Base-by-base conservation (phyloP, 2,113 vertebrate genomes). In the Caranx ignobilis region DNA sequence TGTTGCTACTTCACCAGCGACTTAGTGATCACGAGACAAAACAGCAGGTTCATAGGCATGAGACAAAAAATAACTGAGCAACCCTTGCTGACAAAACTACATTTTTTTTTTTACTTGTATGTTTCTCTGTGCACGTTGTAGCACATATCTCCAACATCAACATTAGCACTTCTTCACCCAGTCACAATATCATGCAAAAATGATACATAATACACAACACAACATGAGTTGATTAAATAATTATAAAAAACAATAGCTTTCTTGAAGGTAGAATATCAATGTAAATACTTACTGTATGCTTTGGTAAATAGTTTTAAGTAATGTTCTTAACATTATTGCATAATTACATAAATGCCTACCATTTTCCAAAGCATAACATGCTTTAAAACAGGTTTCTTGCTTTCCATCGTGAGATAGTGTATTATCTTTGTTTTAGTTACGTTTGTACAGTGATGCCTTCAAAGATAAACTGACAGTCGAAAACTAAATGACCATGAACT, bases 361-460 rank as follows among this genome's bases (percentile, higher is more conserved):
- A 70, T 74, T 80, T 74, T 78, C 63, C 84, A 78, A 82, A 86
- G 79, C 79, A 74, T 39, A 57, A 71, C 37, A 10, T 18, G 57
- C 50, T 64, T 35, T 26, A 35, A 73, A 57, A 55, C 8, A 18
- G 26, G 54, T 37, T 1, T 54, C 6, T 55, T 39, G 11, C 16
- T 59, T 67, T 67, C 0, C 48, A 34, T 47, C 34, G 34, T 61
- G 15, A 31, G 31, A 48, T 12, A 60, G 31, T 19, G 18, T 13
- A 11, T 34, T 8, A 11, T 21, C 16, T 21, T 61, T 16, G 21
- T 19, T 62, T 39, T 19, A 11, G 34, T 50, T 10, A 31, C 18
- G 39, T 39, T 43, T 6, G 12, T 60, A 50, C 11, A 50, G 21
- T 13, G 54, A 73, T 52, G 7, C 10, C 21, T 26, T 65, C 4